Base-by-base conservation (phyloP, 1,140 invertebrate species). In the Drosophila biarmipes region DNA sequence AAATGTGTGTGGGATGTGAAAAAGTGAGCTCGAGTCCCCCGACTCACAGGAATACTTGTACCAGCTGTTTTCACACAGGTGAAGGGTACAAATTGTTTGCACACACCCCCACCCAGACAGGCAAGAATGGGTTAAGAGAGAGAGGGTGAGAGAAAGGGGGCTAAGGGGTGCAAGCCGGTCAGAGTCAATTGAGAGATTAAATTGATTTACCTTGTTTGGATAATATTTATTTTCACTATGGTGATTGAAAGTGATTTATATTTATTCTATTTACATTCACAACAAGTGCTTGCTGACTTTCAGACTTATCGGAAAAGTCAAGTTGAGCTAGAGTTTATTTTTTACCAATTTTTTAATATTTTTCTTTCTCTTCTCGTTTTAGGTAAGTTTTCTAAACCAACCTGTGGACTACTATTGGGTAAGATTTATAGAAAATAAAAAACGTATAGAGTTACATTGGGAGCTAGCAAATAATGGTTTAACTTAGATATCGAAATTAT, bases 71-170 rank as follows among this genome's bases (percentile, higher is more conserved):
- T 52, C 31, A 15, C 11, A 14, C 67, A 69, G 67, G 64, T 69
- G 67, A 69, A 56, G 67, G 54, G 67, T 69, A 69, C 63, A 69
- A 69, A 69, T 69, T 69, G 67, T 69, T 69, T 69, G 67, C 64
- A 34, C 42, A 43, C 45, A 11, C 34, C 21, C 34, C 34, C 2
- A 2, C 43, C n/a, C 34, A 27, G 62, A 56, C 66, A 43, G 15
- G 17, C 19, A 31, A 42, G 21, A 54, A 12, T n/a, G 40, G 64
- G 57, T 62, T 66, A 21, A 53, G 7, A 29, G 31, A 31, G 15
- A 6, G n/a, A 11, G 21, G 14, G 21, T 8, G 21, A 7, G 21
- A 2, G 45, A 19, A 17, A 27, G 8, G 14, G 43, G 45, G 7
- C 19, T 38, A 38, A 38, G 37, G 40, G 45, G 46, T 8, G 35